phyloP scores from a whole-genome alignment of 2,888 invertebrate genomes.

The Ecliptopera silaceata region DNA sequence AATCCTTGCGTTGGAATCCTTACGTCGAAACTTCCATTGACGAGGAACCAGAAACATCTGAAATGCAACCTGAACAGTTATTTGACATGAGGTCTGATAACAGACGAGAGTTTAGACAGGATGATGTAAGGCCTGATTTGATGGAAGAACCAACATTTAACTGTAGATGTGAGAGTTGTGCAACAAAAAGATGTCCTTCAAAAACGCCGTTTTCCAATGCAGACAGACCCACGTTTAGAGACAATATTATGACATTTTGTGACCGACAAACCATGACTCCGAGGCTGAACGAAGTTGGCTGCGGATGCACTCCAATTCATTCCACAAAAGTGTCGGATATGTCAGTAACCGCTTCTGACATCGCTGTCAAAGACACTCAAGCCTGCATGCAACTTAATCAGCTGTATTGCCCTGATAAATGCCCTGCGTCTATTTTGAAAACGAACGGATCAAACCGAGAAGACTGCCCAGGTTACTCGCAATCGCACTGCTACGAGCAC shows the following conservation, averaged over 20 bases:
- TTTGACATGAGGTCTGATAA: not conserved
- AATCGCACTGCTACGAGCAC: constrained; percentile 5
- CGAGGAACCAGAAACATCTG: constrained; percentile 12
- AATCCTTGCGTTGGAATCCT: constrained; percentile 48
- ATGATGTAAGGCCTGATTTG: not conserved
- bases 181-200: constrained; percentile 39
- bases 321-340: constrained; percentile 35
- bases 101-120: not conserved
- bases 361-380: constrained; percentile 35
- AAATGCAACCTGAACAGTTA: not conserved
- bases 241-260: constrained; percentile 57
- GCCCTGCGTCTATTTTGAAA: constrained; percentile 27
- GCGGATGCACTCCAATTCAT: constrained; percentile 38
- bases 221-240: constrained; percentile 38
- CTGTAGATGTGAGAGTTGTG: constrained; percentile 51
- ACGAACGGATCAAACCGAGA: not conserved
- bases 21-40: constrained; percentile 39
- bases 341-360: constrained; percentile 35
- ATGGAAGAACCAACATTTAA: constrained; percentile 17
- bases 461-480: constrained; percentile 6
- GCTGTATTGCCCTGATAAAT: constrained; percentile 13
- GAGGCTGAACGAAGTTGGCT: constrained; percentile 50
- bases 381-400: constrained; percentile 25
- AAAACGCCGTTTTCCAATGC: constrained; percentile 20
- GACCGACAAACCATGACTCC: constrained; percentile 63